phyloP scores from a whole-genome alignment of 2,797 vertebrate species.

The Pelochelys cantorii region DNA sequence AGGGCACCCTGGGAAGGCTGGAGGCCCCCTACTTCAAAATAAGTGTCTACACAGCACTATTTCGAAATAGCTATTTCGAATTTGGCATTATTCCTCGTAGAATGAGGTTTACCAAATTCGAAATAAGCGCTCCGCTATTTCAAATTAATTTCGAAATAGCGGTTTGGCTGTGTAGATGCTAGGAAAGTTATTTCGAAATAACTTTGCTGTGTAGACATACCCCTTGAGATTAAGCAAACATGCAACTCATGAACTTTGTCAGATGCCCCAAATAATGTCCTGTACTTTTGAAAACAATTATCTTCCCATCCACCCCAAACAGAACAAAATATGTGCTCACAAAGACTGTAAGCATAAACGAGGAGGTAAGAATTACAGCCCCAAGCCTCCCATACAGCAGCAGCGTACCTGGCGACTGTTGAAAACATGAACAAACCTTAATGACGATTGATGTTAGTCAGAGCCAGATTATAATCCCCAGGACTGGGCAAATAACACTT shows the following conservation, averaged over 20 bases:
- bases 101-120: too few relatives aligned
- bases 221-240: constrained; percentile 6
- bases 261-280: constrained; percentile 26
- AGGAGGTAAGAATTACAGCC: background rate
- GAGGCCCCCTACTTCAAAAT: too few relatives aligned
- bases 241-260: constrained; percentile 9
- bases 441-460: background rate
- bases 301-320: background rate
- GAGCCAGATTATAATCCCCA: background rate
- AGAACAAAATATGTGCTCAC: background rate
- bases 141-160: too few relatives aligned
- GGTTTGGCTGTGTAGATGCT: too few relatives aligned
- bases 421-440: background rate
- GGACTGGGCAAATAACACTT: background rate
- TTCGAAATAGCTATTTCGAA: too few relatives aligned
- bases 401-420: accelerated
- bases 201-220: too few relatives aligned
- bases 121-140: too few relatives aligned
- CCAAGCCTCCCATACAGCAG: background rate
- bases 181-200: too few relatives aligned
- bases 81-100: too few relatives aligned
- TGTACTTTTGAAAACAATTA: constrained; percentile 29
- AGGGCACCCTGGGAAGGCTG: too few relatives aligned
- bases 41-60: too few relatives aligned
- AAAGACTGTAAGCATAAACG: background rate